A percentile compares a stretch with the other conserved stretches of the same genome.
These are phyloP conservation scores for Sebastes dallii DNA, from an alignment of 2,797 vertebrate genomes.

Conservation along the genomic window DNA sequence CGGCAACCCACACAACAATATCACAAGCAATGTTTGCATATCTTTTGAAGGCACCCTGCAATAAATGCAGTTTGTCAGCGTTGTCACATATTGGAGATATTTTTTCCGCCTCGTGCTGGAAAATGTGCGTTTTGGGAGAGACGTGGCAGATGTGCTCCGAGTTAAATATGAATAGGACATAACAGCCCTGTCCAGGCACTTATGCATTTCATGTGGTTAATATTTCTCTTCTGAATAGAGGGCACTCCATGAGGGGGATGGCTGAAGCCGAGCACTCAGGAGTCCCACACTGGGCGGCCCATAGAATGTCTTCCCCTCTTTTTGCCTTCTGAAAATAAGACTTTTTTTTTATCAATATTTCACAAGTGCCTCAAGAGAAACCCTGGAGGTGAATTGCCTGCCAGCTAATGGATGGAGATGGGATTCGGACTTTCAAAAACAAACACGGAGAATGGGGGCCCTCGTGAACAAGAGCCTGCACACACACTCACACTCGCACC, in stretches of 20 bases:
- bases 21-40: conserved; percentile 33
- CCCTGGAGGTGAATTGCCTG: conserved; percentile 94
- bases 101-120: conserved; percentile 67
- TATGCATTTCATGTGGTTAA: conserved; percentile 81
- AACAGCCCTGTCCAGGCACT: conserved; percentile 81
- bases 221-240: conserved; percentile 81
- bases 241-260: conserved; percentile 71
- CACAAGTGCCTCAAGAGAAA: conserved; percentile 96
- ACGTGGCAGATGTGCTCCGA: conserved; percentile 69
- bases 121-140: conserved; percentile 77
- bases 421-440: conserved; percentile 97
- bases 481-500: conserved; percentile 16
- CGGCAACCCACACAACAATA: conserved; percentile 25
- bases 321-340: conserved; percentile 80
- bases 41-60: conserved; percentile 41
- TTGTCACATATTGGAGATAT: conserved; percentile 67
- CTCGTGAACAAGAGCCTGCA: conserved; percentile 49
- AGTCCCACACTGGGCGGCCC: conserved; percentile 72
- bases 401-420: conserved; percentile 95
- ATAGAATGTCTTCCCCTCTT: conserved; percentile 59
- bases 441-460: conserved; percentile 81
- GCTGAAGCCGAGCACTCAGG: conserved; percentile 75
- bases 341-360: conserved; percentile 94
- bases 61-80: conserved; percentile 68
- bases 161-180: conserved; percentile 85